Base-by-base conservation (phyloP, 1,140 invertebrate genomes). In the Riptortus pedestris region DNA sequence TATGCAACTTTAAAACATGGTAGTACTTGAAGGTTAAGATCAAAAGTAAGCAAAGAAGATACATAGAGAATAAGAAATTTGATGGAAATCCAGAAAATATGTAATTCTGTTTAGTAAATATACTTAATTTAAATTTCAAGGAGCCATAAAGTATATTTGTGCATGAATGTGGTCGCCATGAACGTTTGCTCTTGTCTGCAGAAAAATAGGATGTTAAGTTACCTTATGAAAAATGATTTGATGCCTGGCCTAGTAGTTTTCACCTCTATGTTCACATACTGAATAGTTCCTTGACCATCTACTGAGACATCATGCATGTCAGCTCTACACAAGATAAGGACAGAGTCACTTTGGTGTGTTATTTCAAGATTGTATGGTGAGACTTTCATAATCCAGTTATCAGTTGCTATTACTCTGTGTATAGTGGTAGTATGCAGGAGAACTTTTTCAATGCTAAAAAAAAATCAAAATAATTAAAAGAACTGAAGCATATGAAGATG, bases 311-410 rank as follows among this genome's bases (percentile, higher is more conserved):
- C 72, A 71, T 91, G 88, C 20, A 84, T 85, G 71, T 91, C 88
- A 58, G 84, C 81, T 67, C 82, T 82, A 66, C 83, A 82, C 16
- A 91, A 80, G 27, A 85, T 81, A 1, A 94, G 75, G 24, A 82
- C 76, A 38, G 88, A 83, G 73, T 93, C 87, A 71, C 77, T 82
- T 73, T 93, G 90, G 72, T 89, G 85, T 0, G 85, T 83, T 48
- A 92, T 71, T 69, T 85, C 76, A 0, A 93, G 71, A 69, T 74
- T 82, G 71, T 93, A 91, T 52, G 87, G 83, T 0, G 83, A 79
- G 1, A 90, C 81, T 77, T 91, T 91, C 26, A 95, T 83, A n/a
- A 95, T 82, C 90, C 91, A 95, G 68, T 85, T 90, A 70, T 90
- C 84, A 0, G 90, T 93, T 4, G 85, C 86, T 67, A 92, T 79